Conservation (phyloP, 2,797 vertebrate species). For the Falco novaeseelandiae region DNA sequence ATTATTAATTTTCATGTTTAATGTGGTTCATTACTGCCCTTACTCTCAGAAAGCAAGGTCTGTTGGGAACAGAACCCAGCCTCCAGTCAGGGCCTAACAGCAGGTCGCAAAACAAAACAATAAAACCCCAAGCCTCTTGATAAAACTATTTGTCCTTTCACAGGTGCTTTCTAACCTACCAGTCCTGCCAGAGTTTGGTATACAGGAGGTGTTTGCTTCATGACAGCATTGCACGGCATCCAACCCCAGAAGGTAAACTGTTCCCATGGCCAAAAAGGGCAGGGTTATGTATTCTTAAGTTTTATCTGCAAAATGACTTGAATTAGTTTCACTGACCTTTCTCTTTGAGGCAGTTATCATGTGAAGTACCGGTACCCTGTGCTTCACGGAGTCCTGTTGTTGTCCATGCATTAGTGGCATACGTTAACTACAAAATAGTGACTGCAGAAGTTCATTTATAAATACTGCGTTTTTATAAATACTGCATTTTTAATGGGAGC, state of each 20-base stretch:
- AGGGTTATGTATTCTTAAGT: neutral
- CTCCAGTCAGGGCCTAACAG: neutral
- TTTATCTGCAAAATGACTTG: neutral
- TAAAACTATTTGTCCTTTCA: slow-evolving; percentile 21
- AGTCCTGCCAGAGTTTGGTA: slow-evolving; percentile 92
- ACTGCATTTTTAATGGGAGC: neutral
- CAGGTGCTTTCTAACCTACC: slow-evolving; percentile 96
- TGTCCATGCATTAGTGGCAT: neutral
- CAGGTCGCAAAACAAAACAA: neutral
- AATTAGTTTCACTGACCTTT: neutral
- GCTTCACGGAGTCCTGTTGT: neutral
- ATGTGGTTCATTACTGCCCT: neutral
- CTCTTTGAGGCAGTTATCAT: accelerated
- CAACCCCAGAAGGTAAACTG: slow-evolving; percentile 88
- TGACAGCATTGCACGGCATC: slow-evolving; percentile 91
- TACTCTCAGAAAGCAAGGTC: neutral
- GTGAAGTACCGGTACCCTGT: neutral
- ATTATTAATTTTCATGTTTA: neutral
- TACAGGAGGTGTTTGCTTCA: slow-evolving; percentile 94
- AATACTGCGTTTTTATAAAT: neutral
- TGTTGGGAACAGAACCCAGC: neutral
- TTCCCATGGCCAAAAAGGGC: neutral
- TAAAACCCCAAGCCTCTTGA: neutral
- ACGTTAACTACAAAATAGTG: neutral
- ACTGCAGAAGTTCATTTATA: neutral